Conservation (phyloP, 2,888 invertebrate genomes). For the Dynastes hyllus region DNA sequence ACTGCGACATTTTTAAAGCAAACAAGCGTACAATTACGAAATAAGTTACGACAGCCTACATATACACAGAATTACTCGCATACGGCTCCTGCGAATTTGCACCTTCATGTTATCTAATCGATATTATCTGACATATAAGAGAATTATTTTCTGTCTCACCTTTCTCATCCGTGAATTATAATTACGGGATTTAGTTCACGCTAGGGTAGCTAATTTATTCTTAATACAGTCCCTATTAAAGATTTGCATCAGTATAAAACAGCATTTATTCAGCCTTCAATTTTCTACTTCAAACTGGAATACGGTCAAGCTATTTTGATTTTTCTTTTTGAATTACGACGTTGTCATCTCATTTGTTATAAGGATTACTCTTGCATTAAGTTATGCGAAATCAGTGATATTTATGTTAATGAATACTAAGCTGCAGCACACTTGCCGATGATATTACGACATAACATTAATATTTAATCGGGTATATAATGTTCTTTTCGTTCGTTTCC, state of each 20-base stretch:
- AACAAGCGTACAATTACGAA: too few species aligned
- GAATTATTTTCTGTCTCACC: background rate
- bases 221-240: conserved; percentile 3
- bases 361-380: background rate
- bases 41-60: too few species aligned
- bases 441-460: background rate
- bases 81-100: background rate
- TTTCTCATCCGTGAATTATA: conserved; percentile 8
- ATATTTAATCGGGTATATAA: background rate
- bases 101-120: background rate
- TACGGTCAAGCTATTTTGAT: background rate
- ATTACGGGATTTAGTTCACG: conserved; percentile 26
- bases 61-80: too few species aligned
- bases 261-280: background rate
- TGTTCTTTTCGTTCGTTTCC: background rate
- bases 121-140: background rate
- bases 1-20: too few species aligned
- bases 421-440: background rate
- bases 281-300: background rate
- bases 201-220: conserved; percentile 26
- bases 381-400: background rate
- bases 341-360: background rate
- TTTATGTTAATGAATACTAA: background rate
- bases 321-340: background rate
- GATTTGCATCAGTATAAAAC: background rate